Evolutionary conservation across 2,888 invertebrate genomes (phyloP).

Genomic region (Volucella bombylans): DNA sequence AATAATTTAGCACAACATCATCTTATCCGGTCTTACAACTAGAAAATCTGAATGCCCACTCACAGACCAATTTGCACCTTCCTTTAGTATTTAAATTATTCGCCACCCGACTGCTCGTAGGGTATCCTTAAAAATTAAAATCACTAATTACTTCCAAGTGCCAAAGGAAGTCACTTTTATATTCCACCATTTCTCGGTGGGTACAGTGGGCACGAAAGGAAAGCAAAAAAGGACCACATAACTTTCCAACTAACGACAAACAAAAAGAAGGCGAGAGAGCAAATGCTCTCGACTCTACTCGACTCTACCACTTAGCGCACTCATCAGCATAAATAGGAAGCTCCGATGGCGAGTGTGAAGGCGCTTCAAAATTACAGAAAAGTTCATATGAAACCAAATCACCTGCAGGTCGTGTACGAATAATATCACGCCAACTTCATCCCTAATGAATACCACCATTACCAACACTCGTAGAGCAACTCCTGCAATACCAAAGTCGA

Average conservation of each 20-base stretch:
- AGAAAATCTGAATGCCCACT: no score
- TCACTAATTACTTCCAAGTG: constrained; percentile 28
- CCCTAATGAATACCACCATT: constrained; percentile 37
- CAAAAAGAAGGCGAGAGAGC: constrained; percentile 47
- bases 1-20: no score
- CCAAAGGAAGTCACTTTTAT: constrained; percentile 11
- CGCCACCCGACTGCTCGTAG: not conserved
- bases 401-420: constrained; percentile 25
- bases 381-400: constrained; percentile 61
- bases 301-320: constrained; percentile 28
- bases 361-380: constrained; percentile 29
- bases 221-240: not conserved
- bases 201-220: not conserved
- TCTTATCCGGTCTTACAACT: no score
- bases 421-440: constrained; percentile 59
- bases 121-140: constrained; percentile 28
- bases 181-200: constrained; percentile 2
- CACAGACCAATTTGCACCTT: not conserved
- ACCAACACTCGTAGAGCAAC: not conserved
- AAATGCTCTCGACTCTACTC: constrained; percentile 25
- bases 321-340: constrained; percentile 69
- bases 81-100: constrained; percentile 8
- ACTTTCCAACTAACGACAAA: not conserved
- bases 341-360: constrained; percentile 15
- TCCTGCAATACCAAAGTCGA: not conserved